phyloP scores from a whole-genome alignment of 2,113 vertebrate genomes.

The Melanotaenia duboulayi region DNA sequence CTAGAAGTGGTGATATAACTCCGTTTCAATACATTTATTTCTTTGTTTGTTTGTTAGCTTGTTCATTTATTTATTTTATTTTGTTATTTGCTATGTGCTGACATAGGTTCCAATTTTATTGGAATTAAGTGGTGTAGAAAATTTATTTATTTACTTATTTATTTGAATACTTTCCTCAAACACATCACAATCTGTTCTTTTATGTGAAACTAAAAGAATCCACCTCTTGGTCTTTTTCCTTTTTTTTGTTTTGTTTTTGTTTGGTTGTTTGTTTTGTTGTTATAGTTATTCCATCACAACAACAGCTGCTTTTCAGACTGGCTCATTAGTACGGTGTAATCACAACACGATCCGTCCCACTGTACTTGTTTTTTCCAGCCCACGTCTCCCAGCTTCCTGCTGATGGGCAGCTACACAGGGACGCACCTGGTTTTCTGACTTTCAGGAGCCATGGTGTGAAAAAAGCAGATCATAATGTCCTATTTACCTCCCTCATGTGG shows the following conservation, averaged over 20 bases:
- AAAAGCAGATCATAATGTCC: slow-evolving; percentile 57
- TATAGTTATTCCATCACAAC: background rate
- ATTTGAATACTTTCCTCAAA: background rate
- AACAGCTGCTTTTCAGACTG: slow-evolving; percentile 27
- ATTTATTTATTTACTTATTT: too few species aligned
- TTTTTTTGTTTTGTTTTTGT: background rate
- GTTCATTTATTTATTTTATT: too few species aligned
- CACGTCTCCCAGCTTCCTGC: slow-evolving; percentile 12
- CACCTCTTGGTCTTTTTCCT: background rate
- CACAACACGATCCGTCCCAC: slow-evolving; percentile 36
- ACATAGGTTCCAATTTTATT: too few species aligned
- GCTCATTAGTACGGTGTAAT: slow-evolving; percentile 53
- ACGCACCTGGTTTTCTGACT: slow-evolving; percentile 24
- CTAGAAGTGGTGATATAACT: too few species aligned
- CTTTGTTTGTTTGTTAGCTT: too few species aligned
- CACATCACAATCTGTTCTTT: background rate
- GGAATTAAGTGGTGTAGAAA: too few species aligned
- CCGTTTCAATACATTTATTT: too few species aligned
- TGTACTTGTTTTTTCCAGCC: slow-evolving; percentile 44
- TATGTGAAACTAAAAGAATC: background rate
- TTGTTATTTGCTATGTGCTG: too few species aligned
- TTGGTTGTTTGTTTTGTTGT: background rate
- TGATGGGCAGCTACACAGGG: slow-evolving; percentile 35
- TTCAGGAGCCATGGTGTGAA: slow-evolving; percentile 29
- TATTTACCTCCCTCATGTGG: slow-evolving; percentile 61